These are phyloP conservation scores for Zaprionus bogoriensis DNA, from an alignment of 2,888 invertebrate species.

Conservation along the genomic window DNA sequence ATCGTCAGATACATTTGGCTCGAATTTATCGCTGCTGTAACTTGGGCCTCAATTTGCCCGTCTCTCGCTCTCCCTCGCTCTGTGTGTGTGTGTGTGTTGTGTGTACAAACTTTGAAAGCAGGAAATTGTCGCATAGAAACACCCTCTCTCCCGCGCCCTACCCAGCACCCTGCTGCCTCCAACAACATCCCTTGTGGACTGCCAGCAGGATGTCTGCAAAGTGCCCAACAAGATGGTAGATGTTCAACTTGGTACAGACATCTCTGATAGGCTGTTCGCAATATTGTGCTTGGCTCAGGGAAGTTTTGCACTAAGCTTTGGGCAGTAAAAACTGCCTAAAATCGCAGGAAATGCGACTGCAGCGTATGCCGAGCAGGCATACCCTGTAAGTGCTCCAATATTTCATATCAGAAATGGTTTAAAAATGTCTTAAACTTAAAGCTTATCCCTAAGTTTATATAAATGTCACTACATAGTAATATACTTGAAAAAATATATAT, in stretches of 20 bases:
- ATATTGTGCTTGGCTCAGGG: background rate
- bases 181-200: constrained; percentile 27
- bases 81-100: constrained; percentile 27
- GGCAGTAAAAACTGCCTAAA: too few species aligned
- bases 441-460: too few species aligned
- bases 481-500: too few species aligned
- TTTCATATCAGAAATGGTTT: too few species aligned
- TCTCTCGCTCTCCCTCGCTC: too few species aligned
- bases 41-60: constrained; percentile 53
- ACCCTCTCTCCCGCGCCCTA: background rate
- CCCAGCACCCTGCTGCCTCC: background rate
- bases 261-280: constrained; percentile 29
- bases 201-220: background rate
- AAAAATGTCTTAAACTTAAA: too few species aligned
- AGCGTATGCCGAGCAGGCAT: too few species aligned
- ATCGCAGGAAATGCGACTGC: too few species aligned
- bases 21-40: constrained; percentile 82
- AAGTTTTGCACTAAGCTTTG: background rate
- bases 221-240: constrained; percentile 33
- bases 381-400: too few species aligned
- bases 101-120: constrained; percentile 60
- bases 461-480: too few species aligned
- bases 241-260: background rate
- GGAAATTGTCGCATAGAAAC: constrained; percentile 75
- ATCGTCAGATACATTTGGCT: constrained; percentile 77